Percentiles rank a stretch among this genome's conserved stretches.
phyloP scores from a whole-genome alignment of 2,797 vertebrate genomes.

The Sphaeramia orbicularis region DNA sequence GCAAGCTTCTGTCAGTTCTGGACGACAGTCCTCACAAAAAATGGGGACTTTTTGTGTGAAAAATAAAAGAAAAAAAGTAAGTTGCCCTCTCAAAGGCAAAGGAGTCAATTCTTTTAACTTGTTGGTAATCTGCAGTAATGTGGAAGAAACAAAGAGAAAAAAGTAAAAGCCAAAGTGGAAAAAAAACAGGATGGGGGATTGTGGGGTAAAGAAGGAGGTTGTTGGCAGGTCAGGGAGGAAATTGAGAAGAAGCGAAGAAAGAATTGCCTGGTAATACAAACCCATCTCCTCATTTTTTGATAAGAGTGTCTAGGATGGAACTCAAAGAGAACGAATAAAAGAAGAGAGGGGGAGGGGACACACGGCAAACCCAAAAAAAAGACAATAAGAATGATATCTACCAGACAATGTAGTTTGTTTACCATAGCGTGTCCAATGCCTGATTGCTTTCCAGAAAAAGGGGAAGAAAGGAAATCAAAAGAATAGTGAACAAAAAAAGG shows the following conservation, averaged over 20 bases:
- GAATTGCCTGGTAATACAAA: conserved; percentile 87
- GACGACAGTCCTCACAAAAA: conserved; percentile 89
- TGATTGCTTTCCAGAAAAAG: conserved; percentile 97
- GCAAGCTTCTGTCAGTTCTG: conserved; percentile 90
- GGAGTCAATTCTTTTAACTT: conserved; percentile 68
- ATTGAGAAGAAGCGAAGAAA: conserved; percentile 86
- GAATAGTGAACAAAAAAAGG: conserved; percentile 95
- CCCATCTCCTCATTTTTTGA: conserved; percentile 91
- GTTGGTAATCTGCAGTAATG: conserved; percentile 76
- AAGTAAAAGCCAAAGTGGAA: conserved; percentile 77
- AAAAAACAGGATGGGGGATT: conserved; percentile 77
- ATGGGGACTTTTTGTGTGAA: conserved; percentile 82
- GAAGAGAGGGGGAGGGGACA: conserved; percentile 90
- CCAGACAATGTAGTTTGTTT: conserved; percentile 99
- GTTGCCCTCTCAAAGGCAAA: conserved; percentile 78
- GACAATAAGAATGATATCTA: conserved; percentile 98
- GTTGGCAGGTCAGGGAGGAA: conserved; percentile 80
- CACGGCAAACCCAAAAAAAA: conserved; percentile 99
- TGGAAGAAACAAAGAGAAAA: conserved; percentile 78
- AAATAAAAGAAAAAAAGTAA: conserved; percentile 70
- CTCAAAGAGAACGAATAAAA: conserved; percentile 87
- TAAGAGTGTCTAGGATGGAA: conserved; percentile 88
- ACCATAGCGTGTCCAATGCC: conserved; percentile 99
- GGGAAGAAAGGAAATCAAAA: conserved; percentile 99
- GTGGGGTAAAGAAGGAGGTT: conserved; percentile 80